A percentile compares a stretch with the other conserved stretches of the same genome.
Conservation (phyloP, 1,140 invertebrate species). For the Neoseiulus cucumeris region DNA sequence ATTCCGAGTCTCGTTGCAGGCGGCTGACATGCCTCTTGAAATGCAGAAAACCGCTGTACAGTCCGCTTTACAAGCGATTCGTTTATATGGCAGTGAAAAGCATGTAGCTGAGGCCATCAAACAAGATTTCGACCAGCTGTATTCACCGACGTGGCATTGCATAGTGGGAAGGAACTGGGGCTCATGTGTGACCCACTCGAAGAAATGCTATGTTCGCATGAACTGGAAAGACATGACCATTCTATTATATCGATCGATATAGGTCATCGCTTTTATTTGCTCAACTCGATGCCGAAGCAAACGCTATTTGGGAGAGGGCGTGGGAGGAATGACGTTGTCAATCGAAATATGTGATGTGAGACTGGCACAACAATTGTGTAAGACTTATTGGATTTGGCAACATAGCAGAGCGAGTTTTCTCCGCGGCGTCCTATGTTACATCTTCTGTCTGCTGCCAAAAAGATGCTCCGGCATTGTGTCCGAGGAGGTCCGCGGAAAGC, state of each 20-base stretch:
- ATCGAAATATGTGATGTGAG: too few relatives aligned
- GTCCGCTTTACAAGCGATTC: conserved; percentile 20
- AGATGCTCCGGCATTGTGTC: too few relatives aligned
- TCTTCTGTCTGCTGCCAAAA: too few relatives aligned
- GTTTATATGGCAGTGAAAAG: conserved; percentile 21
- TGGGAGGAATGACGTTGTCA: too few relatives aligned
- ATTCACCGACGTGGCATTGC: conserved; percentile 23
- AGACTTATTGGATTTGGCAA: neutral
- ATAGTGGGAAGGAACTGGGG: conserved; percentile 24
- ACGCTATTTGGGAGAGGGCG: too few relatives aligned
- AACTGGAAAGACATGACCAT: conserved; percentile 22
- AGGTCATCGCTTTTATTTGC: neutral
- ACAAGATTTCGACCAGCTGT: conserved; percentile 22
- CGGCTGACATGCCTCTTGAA: conserved; percentile 22
- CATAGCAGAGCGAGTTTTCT: too few relatives aligned
- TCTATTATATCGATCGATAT: conserved; percentile 21
- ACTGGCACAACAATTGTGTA: neutral
- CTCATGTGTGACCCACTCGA: conserved; percentile 22
- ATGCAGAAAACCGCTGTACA: conserved; percentile 22
- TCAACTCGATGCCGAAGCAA: too few relatives aligned
- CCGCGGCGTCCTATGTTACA: too few relatives aligned
- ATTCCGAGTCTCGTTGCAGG: conserved; percentile 21
- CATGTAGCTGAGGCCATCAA: conserved; percentile 23
- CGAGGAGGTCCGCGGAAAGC: too few relatives aligned
- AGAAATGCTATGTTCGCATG: conserved; percentile 22